Evolutionary conservation across 2,113 vertebrate species (phyloP), one percentile per base, ranked within the genome.

Genomic region (Lichenostomus cassidix): DNA sequence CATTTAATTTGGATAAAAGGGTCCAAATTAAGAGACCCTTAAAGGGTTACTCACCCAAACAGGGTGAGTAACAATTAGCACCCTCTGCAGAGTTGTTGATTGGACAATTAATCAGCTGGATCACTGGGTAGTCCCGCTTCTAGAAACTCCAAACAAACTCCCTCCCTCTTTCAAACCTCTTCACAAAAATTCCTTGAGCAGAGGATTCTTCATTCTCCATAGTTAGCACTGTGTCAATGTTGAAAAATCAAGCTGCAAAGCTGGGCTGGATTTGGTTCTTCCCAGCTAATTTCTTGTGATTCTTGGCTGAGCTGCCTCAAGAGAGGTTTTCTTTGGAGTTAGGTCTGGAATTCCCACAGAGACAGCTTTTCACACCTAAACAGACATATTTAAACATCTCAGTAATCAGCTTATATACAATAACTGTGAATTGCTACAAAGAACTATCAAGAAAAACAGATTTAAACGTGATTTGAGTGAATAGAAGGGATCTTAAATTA

Each of bases 131-230:
- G 35, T 39, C 21, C 67, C 65, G 46, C 67, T 89, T 50, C 52
- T 37, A 55, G 56, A 77, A 89, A 60, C 46, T 59, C 35, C 20
- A 60, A 24, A 60, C 24, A 29, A 42, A 83, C 55, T 42, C 31
- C 25, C 25, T 52, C 27, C 10, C 33, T 83, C 33, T 47, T 73
- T 70, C 42, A 50, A 74, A 63, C 12, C 39, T 20, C 39, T 60
- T 83, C 27, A 64, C 33, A 73, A 10, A 35, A 59, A 46, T 18
- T 62, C 15, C 47, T 39, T 29, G 28, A 78, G 50, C 50, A 87
- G 74, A 59, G 25, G 17, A 50, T 15, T 21, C 15, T 67, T 50
- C 42, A 15, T 76, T 80, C 37, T 76, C 62, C 0, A 0, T 0
- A 13, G 15, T 29, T 60, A 56, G 3, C 16, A 42, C 39, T 22